Base-by-base conservation (phyloP, 2,888 invertebrate species). In the Heteropelma amictum region DNA sequence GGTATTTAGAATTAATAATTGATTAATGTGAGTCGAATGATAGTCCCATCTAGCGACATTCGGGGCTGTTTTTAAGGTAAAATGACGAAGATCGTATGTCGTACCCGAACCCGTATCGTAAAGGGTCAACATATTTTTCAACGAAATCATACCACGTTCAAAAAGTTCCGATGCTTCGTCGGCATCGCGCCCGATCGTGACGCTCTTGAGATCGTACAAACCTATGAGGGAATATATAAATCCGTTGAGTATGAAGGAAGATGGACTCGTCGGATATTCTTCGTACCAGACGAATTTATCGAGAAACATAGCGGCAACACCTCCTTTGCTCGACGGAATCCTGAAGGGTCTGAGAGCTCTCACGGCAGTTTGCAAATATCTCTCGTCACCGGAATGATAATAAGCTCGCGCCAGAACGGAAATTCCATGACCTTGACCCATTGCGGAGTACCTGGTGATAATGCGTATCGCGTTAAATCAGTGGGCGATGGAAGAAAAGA, bases 41-140 rank as follows among this genome's bases (percentile, higher is more conserved):
- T 99, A 99, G 88, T 99, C 99, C 98, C 99, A 98, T 68, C 99
- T 91, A 0, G 99, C 99, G 76, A 98, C 91, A 89, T 99, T 99
- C 0, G 97, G 97, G 23, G 96, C 95, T 14, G 95, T 94, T 17
- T 96, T 95, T 33, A 97, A 90, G 0, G 96, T 96, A 85, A 98
- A 94, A 89, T 99, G 99, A 10, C 99, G 91, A 61, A 99, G 92
- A 91, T 99, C 99, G 88, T 99, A 99, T 77, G 97, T 94, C 19
- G 98, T 97, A 1, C 98, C 98, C 67, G 96, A 96, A 19, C 99
- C 98, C 10, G 97, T 98, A 90, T 99, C 99, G 86, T 94, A 99
- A 3, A 99, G 91, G 0, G 96, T 94, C 19, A 99, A 91, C 91
- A 99, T 93, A 42, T 93, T 93, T 83, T 96, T 97, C 19, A 99